Evolutionary conservation across 2,888 invertebrate genomes (phyloP).

Genomic region (Leucania comma): DNA sequence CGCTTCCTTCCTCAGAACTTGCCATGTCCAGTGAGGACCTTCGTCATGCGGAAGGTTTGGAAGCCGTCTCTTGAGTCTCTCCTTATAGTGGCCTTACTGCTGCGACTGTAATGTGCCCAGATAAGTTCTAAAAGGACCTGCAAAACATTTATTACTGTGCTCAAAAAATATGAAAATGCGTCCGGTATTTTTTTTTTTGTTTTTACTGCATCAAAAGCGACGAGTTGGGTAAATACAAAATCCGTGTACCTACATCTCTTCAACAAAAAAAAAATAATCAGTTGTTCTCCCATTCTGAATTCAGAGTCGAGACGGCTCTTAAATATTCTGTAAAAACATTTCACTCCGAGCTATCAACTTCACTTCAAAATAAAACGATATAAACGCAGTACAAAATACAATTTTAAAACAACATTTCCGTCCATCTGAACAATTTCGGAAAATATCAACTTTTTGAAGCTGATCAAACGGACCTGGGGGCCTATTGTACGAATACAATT

Average conservation of each 20-base stretch:
- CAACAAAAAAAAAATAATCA: constrained; percentile 23
- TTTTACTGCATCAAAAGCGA: constrained; percentile 12
- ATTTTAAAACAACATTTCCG: constrained; percentile 36
- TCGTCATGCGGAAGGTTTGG: too few relatives aligned
- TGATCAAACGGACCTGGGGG: constrained; percentile 52
- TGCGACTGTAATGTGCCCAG: too few relatives aligned
- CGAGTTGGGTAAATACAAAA: constrained; percentile 28
- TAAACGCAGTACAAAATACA: constrained; percentile 38
- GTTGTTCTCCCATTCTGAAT: constrained; percentile 14
- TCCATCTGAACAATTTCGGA: constrained; percentile 41
- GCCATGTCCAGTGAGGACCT: too few relatives aligned
- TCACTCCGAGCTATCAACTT: constrained; percentile 26
- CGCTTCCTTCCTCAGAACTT: too few relatives aligned
- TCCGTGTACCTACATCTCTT: neutral
- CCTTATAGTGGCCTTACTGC: too few relatives aligned
- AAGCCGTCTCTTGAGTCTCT: too few relatives aligned
- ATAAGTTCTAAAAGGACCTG: neutral
- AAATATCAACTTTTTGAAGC: constrained; percentile 58
- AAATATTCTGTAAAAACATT: constrained; percentile 29
- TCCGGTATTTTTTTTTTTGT: neutral
- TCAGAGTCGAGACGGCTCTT: constrained; percentile 20
- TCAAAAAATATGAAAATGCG: neutral
- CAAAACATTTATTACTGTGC: neutral
- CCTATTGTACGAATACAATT: constrained; percentile 58
- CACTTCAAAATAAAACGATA: constrained; percentile 35